Conservation (phyloP, 2,113 vertebrate genomes). For the Camelus dromedarius region DNA sequence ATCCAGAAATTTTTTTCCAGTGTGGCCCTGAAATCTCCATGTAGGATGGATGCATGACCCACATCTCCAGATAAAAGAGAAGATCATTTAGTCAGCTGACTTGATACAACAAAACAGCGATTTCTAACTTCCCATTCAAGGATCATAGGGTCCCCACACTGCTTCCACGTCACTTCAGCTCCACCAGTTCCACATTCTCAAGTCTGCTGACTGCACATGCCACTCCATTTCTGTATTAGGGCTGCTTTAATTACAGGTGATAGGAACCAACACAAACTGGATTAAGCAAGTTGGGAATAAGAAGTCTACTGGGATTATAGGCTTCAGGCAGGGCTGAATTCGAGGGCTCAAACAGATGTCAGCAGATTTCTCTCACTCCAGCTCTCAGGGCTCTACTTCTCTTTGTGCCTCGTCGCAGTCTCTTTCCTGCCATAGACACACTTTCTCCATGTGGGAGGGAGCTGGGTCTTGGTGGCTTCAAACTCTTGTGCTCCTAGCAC, state of each 20-base stretch:
- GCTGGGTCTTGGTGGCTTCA: background rate
- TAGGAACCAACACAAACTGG: background rate
- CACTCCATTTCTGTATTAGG: background rate
- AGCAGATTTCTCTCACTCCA: background rate
- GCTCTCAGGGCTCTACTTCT: background rate
- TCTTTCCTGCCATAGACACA: background rate
- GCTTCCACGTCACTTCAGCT: background rate
- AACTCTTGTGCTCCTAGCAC: background rate
- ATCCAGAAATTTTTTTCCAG: background rate
- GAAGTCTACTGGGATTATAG: background rate
- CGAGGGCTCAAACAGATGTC: background rate
- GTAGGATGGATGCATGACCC: background rate
- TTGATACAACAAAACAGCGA: background rate
- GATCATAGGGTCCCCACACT: background rate
- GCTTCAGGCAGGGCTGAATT: background rate
- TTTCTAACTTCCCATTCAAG: background rate
- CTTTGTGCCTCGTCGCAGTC: background rate
- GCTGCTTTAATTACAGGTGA: background rate
- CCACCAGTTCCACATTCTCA: background rate
- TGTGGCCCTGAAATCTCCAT: background rate
- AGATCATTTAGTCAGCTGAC: background rate
- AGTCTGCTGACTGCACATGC: background rate
- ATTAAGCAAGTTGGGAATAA: background rate
- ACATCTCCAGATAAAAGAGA: conserved; percentile 24
- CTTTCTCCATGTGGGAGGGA: background rate